phyloP scores from a whole-genome alignment of 2,113 vertebrate species.

The Cheilinus undulatus region DNA sequence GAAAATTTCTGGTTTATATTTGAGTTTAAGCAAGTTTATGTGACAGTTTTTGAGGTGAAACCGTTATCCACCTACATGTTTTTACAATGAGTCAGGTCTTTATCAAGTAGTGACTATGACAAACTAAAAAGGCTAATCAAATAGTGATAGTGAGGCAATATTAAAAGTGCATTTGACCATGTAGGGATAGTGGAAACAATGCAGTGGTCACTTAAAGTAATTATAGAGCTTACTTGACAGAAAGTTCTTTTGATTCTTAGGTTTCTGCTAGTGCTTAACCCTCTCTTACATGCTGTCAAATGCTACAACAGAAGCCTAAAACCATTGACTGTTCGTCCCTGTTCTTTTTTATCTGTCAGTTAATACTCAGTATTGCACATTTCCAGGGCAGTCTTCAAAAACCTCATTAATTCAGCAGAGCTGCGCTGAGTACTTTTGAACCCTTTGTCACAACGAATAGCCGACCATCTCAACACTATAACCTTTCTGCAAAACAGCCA shows the following conservation, averaged over 20 bases:
- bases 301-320: no score
- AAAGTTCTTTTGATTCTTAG: no score
- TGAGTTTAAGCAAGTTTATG: background rate
- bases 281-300: no score
- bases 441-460: background rate
- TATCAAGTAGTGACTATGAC: no score
- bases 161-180: background rate
- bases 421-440: constrained; percentile 2
- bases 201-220: background rate
- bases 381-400: background rate
- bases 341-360: no score
- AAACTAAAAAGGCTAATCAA: no score
- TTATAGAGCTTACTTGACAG: no score
- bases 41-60: background rate
- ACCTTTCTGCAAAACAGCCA: constrained; percentile 41
- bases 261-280: no score
- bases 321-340: no score
- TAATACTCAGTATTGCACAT: no score
- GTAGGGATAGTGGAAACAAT: background rate
- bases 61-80: background rate
- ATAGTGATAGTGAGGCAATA: background rate
- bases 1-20: constrained; percentile 9
- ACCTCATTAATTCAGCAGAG: background rate
- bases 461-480: constrained; percentile 2
- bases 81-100: background rate